Conservation (phyloP, 2,113 vertebrate genomes). For the Gavia stellata region DNA sequence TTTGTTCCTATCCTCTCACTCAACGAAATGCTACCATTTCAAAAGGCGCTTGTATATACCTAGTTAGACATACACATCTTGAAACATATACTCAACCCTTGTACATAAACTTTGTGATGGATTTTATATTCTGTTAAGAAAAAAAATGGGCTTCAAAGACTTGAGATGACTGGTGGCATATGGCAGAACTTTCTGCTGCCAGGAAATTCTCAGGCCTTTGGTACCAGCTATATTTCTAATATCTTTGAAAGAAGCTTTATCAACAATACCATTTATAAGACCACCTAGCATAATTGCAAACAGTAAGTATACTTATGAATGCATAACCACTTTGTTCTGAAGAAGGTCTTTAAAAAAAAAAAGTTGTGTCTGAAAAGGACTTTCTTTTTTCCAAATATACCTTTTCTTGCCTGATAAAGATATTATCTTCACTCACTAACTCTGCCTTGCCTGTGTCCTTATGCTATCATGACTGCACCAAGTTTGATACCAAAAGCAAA, state of each 20-base stretch:
- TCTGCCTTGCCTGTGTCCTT: neutral
- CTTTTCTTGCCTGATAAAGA: neutral
- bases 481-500: neutral
- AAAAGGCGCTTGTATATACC: neutral
- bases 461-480: neutral
- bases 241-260: neutral
- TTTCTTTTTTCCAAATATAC: neutral
- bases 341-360: neutral
- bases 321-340: neutral
- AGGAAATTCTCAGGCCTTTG: neutral
- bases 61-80: neutral
- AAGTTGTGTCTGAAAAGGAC: neutral
- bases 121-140: neutral
- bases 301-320: neutral
- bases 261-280: neutral
- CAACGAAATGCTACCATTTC: neutral
- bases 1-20: neutral
- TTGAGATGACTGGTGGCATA: neutral
- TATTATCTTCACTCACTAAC: neutral
- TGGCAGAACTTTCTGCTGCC: neutral
- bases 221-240: neutral
- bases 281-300: neutral
- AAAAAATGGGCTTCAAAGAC: neutral
- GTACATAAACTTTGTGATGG: neutral
- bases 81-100: neutral